Evolutionary conservation across 2,797 vertebrate species (phyloP).

Genomic region (Antennarius maculatus): DNA sequence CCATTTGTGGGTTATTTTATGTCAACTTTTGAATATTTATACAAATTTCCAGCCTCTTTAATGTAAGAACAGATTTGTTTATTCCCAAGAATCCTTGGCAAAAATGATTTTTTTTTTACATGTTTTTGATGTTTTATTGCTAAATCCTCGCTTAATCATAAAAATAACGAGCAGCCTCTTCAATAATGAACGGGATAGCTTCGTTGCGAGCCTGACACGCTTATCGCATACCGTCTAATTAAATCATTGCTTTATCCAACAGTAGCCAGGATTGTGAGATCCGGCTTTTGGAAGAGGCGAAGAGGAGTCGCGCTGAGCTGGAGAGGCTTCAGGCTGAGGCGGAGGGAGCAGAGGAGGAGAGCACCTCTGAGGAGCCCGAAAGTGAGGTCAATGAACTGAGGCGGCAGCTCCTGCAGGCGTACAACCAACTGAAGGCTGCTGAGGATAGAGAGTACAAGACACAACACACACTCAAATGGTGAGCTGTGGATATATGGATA

Average conservation of each 20-base stretch:
- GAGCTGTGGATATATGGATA: constrained; percentile 47
- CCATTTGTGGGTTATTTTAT: too few relatives aligned
- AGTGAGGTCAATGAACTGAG: constrained; percentile 87
- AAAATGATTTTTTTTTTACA: too few relatives aligned
- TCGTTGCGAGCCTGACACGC: too few relatives aligned
- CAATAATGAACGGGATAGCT: too few relatives aligned
- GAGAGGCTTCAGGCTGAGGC: constrained; percentile 76
- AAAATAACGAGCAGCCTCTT: too few relatives aligned
- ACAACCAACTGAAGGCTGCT: constrained; percentile 82
- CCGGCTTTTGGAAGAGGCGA: constrained; percentile 84
- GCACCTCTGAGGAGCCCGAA: constrained; percentile 77
- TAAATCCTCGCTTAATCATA: too few relatives aligned
- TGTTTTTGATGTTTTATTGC: too few relatives aligned
- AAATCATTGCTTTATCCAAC: constrained; percentile 17
- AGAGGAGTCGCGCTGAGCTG: constrained; percentile 77
- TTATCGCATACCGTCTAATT: background rate
- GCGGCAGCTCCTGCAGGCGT: constrained; percentile 86
- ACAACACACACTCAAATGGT: constrained; percentile 87
- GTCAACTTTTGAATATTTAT: too few relatives aligned
- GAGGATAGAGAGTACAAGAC: constrained; percentile 84
- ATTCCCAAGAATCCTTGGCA: too few relatives aligned
- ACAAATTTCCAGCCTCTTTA: too few relatives aligned
- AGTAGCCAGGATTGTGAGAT: constrained; percentile 89
- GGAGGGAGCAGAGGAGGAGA: constrained; percentile 80
- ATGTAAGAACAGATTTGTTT: too few relatives aligned